Base-by-base conservation (phyloP, 2,888 invertebrate species). In the Pseudococcus longispinus region DNA sequence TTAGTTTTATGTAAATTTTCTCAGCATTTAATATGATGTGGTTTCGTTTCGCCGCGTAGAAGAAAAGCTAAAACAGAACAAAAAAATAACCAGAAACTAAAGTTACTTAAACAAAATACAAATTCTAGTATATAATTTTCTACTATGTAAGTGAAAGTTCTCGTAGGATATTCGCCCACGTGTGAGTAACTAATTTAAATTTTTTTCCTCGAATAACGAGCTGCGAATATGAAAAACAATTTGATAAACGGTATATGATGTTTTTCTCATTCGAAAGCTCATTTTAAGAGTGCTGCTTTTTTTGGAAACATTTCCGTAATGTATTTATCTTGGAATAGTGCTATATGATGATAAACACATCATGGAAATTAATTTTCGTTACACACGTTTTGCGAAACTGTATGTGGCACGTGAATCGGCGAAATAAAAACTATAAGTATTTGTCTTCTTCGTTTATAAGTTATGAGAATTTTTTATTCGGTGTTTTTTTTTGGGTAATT, bases 301-400 rank as follows among this genome's bases (percentile, higher is more conserved):
- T 80, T 80, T 80, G 42, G 77, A 80, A 23, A 80, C 42, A 80
- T 80, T 80, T 80, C 42, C 77, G 77, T 42, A 20, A 42, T 42
- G 42, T 80, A 80, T 80, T 80, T 80, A 80, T 80, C 42, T 80
- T 80, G 77, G 77, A 80, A 42, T 20, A 42, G 9, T 42, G 18
- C n/a, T 29, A 80, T 29, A 42, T 9, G 77, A 80, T 80, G 42
- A 80, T 80, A 80, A 80, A 80, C 77, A 20, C 77, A 42, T 80
- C 20, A 80, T 80, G 42, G 42, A 80, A 80, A 80, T 80, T 80
- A 37, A 80, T 80, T 80, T 80, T 80, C 77, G 77, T 37, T 37
- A 8, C 18, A 29, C 26, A 9, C 26, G 23, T 65, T 65, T 26
- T 26, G 23, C 26, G 15, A 65, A 65, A 55, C 5, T n/a, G n/a